These are phyloP conservation scores for Hymenopus coronatus DNA, from an alignment of 2,888 invertebrate genomes.

Conservation along the genomic window DNA sequence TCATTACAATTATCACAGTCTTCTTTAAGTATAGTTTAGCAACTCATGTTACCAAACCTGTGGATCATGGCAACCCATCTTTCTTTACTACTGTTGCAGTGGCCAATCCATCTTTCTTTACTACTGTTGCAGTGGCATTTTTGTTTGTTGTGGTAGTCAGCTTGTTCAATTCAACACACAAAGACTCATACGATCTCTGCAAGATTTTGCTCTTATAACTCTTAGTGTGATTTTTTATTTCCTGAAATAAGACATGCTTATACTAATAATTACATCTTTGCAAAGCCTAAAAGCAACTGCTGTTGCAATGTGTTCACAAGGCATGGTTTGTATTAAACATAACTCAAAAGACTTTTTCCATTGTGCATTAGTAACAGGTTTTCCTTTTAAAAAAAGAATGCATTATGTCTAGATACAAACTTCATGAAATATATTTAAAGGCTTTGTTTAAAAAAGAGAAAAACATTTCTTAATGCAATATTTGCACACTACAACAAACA, in stretches of 20 bases:
- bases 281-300: no score
- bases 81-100: background rate
- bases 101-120: background rate
- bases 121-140: background rate
- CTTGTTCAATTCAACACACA: slow-evolving; percentile 22
- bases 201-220: background rate
- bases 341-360: no score
- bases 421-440: no score
- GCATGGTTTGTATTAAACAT: no score
- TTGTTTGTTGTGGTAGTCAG: background rate
- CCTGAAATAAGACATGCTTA: slow-evolving; percentile 9
- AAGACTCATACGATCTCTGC: slow-evolving; percentile 12
- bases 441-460: no score
- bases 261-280: background rate
- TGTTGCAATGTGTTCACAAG: no score
- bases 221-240: slow-evolving; percentile 14
- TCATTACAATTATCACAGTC: slow-evolving; percentile 3
- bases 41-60: background rate
- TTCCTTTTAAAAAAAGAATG: no score
- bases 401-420: no score
- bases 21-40: background rate
- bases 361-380: no score
- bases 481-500: no score
- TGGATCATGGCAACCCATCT: background rate
- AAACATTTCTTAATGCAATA: no score